A percentile compares a stretch with the other conserved stretches of the same genome.
Conservation (phyloP, 1,140 invertebrate genomes). For the Galleria mellonella region DNA sequence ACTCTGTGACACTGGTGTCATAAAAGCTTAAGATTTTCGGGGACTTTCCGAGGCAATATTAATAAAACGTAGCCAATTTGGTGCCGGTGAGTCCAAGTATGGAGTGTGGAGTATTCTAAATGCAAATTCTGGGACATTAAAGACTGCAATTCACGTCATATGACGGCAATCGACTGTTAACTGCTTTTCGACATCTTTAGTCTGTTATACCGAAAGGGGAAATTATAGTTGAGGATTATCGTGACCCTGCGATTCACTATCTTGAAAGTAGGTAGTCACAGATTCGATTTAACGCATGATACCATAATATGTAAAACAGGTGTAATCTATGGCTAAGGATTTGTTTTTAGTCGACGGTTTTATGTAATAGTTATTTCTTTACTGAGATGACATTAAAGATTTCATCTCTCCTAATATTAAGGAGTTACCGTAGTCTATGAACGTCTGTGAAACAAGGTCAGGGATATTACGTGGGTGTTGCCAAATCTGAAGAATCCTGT, state of each 20-base stretch:
- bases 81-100: background rate
- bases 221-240: background rate
- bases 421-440: too few species aligned
- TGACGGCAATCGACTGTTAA: conserved; percentile 5
- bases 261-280: background rate
- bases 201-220: background rate
- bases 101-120: conserved; percentile 16
- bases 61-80: background rate
- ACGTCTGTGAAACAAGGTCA: too few species aligned
- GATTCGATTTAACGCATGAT: background rate
- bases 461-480: too few species aligned
- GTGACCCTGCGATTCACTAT: background rate
- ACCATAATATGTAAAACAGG: background rate
- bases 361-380: background rate
- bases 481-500: too few species aligned
- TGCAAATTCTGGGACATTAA: conserved; percentile 18
- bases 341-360: background rate
- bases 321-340: background rate
- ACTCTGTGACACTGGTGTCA: background rate
- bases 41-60: background rate
- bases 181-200: conserved; percentile 8
- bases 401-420: too few species aligned
- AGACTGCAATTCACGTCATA: background rate
- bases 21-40: background rate
- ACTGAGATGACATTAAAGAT: too few species aligned